Evolutionary conservation across 2,888 invertebrate genomes (phyloP).

Genomic region (Oxytorus armatus): DNA sequence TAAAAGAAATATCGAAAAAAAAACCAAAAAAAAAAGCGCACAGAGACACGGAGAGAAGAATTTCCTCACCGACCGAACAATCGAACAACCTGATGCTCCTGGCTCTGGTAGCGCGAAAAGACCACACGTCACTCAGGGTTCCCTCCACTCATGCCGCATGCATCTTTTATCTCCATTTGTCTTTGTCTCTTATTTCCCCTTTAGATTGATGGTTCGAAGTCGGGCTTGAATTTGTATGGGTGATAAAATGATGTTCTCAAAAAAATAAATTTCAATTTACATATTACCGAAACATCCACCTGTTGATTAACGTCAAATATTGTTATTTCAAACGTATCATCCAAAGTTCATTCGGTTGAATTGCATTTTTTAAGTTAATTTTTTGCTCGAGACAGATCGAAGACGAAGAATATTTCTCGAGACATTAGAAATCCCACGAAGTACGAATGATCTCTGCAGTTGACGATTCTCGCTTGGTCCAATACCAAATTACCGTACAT

Average conservation of each 20-base stretch:
- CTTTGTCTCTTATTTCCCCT: slow-evolving; percentile 37
- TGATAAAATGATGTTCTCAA: slow-evolving; percentile 14
- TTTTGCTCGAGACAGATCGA: not conserved
- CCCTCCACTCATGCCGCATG: slow-evolving; percentile 22
- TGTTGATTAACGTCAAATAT: not conserved
- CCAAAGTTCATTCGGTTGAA: not conserved
- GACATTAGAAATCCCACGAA: not conserved
- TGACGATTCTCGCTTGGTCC: not conserved
- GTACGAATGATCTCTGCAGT: not conserved
- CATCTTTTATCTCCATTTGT: slow-evolving; percentile 36
- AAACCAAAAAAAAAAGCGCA: slow-evolving; percentile 37
- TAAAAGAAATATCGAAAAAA: not conserved
- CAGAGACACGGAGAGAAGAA: slow-evolving; percentile 28
- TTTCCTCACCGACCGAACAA: slow-evolving; percentile 57
- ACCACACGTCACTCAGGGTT: slow-evolving; percentile 49
- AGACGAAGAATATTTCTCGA: not conserved
- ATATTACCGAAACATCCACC: too few relatives aligned
- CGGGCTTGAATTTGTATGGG: not conserved
- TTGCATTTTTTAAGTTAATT: not conserved
- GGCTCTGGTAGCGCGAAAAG: slow-evolving; percentile 35
- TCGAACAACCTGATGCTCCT: slow-evolving; percentile 66
- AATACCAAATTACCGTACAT: not conserved
- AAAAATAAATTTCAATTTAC: slow-evolving; percentile 19
- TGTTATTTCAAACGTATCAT: not conserved
- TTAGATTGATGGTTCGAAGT: not conserved